Percentiles rank a stretch among this genome's conserved stretches.
phyloP scores from a whole-genome alignment of 2,888 invertebrate genomes.

The Pegoplata infirma region DNA sequence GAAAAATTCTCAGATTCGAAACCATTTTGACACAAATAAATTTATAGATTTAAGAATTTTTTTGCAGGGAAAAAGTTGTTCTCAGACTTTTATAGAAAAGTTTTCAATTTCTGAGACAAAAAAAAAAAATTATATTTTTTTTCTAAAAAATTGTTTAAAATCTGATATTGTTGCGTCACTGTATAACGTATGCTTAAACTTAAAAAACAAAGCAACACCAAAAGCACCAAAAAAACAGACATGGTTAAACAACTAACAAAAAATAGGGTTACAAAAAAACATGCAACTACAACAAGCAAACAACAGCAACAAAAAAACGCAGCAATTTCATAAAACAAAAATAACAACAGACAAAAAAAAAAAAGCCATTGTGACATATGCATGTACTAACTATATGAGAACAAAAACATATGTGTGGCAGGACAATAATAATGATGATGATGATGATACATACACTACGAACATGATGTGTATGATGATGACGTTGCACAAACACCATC shows the following conservation, averaged over 20 bases:
- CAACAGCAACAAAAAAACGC: neutral
- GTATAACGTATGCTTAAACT: slow-evolving; percentile 28
- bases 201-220: neutral
- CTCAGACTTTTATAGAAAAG: no score
- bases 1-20: no score
- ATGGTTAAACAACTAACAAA: neutral
- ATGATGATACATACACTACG: neutral
- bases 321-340: neutral
- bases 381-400: neutral
- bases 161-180: no score
- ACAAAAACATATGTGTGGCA: slow-evolving; percentile 40
- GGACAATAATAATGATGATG: slow-evolving; percentile 1
- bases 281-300: neutral
- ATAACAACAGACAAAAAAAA: neutral
- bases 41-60: no score
- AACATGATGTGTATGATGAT: neutral
- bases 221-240: neutral
- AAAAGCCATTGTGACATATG: neutral
- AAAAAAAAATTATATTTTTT: no score
- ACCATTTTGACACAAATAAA: no score
- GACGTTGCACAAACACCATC: slow-evolving; percentile 29
- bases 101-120: no score
- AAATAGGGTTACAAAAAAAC: neutral
- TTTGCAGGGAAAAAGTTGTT: no score
- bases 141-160: no score